Evolutionary conservation across 2,113 vertebrate genomes (phyloP), one percentile per base, ranked within the genome.

Genomic region (Cryptomyrus ogoouensis): DNA sequence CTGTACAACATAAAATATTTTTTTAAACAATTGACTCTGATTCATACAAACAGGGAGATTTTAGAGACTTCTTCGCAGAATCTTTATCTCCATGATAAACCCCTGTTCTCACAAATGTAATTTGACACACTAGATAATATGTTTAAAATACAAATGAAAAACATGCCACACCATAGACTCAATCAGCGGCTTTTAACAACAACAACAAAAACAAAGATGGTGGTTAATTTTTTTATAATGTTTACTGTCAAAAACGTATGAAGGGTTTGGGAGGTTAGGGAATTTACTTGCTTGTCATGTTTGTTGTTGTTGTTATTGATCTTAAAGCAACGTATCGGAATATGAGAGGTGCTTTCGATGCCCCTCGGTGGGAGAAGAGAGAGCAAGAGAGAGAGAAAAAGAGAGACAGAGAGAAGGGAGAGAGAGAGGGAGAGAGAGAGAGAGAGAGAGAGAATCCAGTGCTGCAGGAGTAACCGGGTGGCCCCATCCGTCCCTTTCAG

Each of bases 401-500:
- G 24, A n/a, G 56, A 24, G 56, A 53, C 35, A 39, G 1, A 46
- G 44, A 46, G 44, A 1, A 56, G 53, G 1, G 56, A 58, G 53
- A 58, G 53, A 53, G 49, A 52, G 12, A 15, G 13, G 12, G 62
- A 31, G 10, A 70, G 21, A 31, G 27, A 70, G n/a, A 31, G 24
- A 70, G 86, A 66, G 10, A 31, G 53, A 56, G 19, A 56, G 19
- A 21, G 53, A 56, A 56, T 92, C 88, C 66, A 58, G 91, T 90
- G 92, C 89, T 91, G 24, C 24, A 70, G 10, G 91, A 92, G 94
- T 94, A 92, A 93, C 92, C 93, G 90, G 92, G 85, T 88, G 91
- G 90, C 35, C 88, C 90, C 87, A 87, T 92, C 90, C 90, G 1
- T 53, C 50, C 66, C 88, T 93, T 87, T 97, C 95, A 97, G 96